These are phyloP conservation scores for Mizuhopecten yessoensis DNA, from an alignment of 1,140 invertebrate species.

Conservation along the genomic window DNA sequence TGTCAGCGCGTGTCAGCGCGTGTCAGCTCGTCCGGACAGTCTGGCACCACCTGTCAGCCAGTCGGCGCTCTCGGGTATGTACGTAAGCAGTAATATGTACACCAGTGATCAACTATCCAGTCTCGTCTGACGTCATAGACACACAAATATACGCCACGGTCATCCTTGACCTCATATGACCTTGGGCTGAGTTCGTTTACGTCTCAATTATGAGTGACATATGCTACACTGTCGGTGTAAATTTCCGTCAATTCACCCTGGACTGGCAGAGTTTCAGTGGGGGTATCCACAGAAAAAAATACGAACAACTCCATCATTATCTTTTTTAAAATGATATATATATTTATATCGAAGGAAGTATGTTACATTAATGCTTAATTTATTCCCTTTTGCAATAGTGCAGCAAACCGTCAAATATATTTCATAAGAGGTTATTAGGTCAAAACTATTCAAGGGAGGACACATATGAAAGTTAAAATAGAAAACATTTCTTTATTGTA, in stretches of 20 bases:
- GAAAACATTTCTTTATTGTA: no score
- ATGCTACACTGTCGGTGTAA: neutral
- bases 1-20: conserved; percentile 36
- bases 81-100: neutral
- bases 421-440: no score
- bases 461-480: no score
- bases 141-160: neutral
- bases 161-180: neutral
- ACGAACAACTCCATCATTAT: no score
- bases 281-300: no score
- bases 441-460: no score
- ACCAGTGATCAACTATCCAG: neutral
- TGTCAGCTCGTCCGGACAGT: neutral
- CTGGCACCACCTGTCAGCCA: neutral
- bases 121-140: neutral
- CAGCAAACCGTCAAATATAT: no score
- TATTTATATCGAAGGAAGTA: no score
- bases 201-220: neutral
- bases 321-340: no score
- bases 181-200: neutral
- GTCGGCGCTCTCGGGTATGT: neutral
- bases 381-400: no score
- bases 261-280: no score
- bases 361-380: no score
- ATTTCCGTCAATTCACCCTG: neutral